phyloP scores from a whole-genome alignment of 2,113 vertebrate species.

The Promerops cafer region DNA sequence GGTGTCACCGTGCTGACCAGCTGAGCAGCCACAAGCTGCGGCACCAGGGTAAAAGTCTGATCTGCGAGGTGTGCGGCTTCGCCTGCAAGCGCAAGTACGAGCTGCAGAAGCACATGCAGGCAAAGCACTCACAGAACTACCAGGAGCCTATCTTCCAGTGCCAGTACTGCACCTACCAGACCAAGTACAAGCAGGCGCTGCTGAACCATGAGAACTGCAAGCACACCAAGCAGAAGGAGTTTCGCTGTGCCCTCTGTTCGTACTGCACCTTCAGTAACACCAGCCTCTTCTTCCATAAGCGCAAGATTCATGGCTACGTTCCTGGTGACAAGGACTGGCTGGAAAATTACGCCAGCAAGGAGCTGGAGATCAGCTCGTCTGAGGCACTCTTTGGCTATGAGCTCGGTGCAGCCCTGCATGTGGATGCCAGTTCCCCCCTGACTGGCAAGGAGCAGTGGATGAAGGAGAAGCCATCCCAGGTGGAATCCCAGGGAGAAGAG shows the following conservation, averaged over 20 bases:
- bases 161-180: conserved; percentile 90
- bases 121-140: conserved; percentile 79
- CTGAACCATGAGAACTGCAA: conserved; percentile 96
- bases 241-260: conserved; percentile 85
- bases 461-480: not conserved
- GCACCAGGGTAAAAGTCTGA: conserved; percentile 91
- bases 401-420: not conserved
- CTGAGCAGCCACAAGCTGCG: conserved; percentile 96
- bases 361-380: conserved; percentile 71
- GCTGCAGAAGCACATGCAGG: conserved; percentile 90
- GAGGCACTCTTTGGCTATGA: conserved; percentile 47
- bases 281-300: conserved; percentile 95
- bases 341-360: conserved; percentile 80
- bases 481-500: not conserved
- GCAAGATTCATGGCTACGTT: conserved; percentile 87
- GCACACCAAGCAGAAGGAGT: conserved; percentile 88
- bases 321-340: conserved; percentile 90
- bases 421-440: not conserved
- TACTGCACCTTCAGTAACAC: conserved; percentile 93
- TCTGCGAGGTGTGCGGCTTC: conserved; percentile 94
- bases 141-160: conserved; percentile 79
- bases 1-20: conserved; percentile 93
- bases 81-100: conserved; percentile 94
- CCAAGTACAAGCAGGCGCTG: conserved; percentile 87
- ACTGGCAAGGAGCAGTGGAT: not conserved